Evolutionary conservation across 2,113 vertebrate genomes (phyloP).

Genomic region (Channa maculata): DNA sequence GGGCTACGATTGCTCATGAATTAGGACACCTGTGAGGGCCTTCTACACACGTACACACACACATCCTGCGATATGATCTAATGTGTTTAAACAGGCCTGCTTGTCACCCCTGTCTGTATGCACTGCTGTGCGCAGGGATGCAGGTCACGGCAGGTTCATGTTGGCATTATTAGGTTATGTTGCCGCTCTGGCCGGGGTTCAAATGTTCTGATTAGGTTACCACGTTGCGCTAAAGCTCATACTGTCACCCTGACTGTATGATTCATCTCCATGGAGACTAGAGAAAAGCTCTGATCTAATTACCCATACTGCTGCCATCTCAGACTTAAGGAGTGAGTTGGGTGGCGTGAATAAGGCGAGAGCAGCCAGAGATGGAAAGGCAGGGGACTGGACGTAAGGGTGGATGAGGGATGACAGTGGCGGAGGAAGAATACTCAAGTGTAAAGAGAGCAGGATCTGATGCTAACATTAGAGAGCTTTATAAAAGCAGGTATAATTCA

Average conservation of each 20-base stretch:
- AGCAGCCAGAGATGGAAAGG: conserved; percentile 44
- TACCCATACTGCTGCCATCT: conserved; percentile 73
- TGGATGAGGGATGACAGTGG: conserved; percentile 8
- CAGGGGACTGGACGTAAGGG: conserved; percentile 6
- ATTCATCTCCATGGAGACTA: conserved; percentile 84
- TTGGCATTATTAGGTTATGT: conserved; percentile 75
- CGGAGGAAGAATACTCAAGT: conserved; percentile 32
- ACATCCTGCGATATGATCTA: conserved; percentile 65
- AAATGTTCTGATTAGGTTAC: conserved; percentile 80
- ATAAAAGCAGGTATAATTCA: conserved; percentile 70
- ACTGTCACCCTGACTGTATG: conserved; percentile 79
- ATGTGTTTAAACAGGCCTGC: conserved; percentile 71
- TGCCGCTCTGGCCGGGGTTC: conserved; percentile 70
- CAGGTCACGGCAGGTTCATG: conserved; percentile 76
- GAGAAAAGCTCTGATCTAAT: conserved; percentile 80
- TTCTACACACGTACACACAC: conserved; percentile 33
- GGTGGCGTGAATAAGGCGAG: conserved; percentile 49
- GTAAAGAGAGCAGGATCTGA: conserved; percentile 24
- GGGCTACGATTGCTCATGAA: conserved; percentile 74
- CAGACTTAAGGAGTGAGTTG: conserved; percentile 53
- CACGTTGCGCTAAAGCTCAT: conserved; percentile 69
- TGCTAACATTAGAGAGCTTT: conserved; percentile 45
- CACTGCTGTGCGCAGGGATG: conserved; percentile 58
- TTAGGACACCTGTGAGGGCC: conserved; percentile 78
- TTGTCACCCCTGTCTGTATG: conserved; percentile 59